phyloP scores from a whole-genome alignment of 2,797 vertebrate genomes.

The Oreonectes daqikongensis region DNA sequence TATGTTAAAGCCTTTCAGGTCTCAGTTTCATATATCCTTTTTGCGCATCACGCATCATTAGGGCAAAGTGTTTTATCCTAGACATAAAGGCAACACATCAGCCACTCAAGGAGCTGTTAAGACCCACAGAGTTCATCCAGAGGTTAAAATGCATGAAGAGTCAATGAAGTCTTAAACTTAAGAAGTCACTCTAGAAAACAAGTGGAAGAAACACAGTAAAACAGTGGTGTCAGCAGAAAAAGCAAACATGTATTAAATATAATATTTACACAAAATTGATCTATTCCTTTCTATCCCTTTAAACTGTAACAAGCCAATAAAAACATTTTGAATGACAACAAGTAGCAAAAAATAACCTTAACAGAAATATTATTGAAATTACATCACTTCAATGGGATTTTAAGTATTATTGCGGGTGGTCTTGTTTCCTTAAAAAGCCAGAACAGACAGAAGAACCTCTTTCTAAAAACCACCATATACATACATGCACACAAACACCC shows the following conservation, averaged over 20 bases:
- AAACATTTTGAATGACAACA: slow-evolving; percentile 6
- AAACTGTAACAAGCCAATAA: not conserved
- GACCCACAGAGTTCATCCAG: slow-evolving; percentile 26
- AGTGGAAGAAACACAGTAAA: not conserved
- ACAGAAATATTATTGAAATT: slow-evolving; percentile 18
- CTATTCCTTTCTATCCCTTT: not conserved
- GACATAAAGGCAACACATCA: slow-evolving; percentile 26
- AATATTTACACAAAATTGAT: not conserved
- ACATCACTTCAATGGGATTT: slow-evolving; percentile 8
- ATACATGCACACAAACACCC: not conserved
- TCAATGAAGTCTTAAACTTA: slow-evolving; percentile 29
- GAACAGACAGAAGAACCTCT: not conserved
- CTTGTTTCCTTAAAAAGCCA: not conserved
- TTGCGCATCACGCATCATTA: not conserved
- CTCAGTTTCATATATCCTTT: not conserved
- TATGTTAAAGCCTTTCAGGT: not conserved
- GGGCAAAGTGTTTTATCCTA: not conserved
- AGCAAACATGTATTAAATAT: not conserved
- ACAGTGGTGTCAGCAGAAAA: not conserved
- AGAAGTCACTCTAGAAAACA: slow-evolving; percentile 8
- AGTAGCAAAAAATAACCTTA: not conserved
- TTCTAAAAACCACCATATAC: not conserved
- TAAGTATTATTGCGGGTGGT: not conserved
- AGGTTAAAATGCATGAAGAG: slow-evolving; percentile 42
- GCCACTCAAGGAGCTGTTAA: slow-evolving; percentile 34